phyloP scores from a whole-genome alignment of 2,113 vertebrate genomes.

The Potamarius usumacintae region DNA sequence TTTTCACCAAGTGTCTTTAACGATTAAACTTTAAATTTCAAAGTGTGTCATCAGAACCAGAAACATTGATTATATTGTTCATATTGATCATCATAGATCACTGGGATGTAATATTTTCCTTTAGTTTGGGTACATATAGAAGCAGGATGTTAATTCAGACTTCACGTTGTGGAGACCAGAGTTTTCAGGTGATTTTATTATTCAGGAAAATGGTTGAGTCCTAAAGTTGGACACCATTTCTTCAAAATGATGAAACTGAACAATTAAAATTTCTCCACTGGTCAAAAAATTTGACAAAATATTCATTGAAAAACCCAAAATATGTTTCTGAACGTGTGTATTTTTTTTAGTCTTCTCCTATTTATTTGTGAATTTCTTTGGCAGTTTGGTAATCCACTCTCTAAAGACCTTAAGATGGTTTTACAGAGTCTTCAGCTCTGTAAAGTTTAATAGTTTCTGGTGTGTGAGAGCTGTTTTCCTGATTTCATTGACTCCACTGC shows the following conservation, averaged over 20 bases:
- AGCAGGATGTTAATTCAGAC: background rate
- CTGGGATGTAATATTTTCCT: background rate
- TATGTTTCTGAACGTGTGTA: background rate
- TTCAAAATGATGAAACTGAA: background rate
- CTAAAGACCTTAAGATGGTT: background rate
- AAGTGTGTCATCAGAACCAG: too few relatives aligned
- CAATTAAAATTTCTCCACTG: background rate
- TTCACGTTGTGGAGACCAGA: background rate
- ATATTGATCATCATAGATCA: background rate
- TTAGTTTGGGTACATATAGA: background rate
- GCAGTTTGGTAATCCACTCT: background rate
- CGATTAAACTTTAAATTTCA: background rate
- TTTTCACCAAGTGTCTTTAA: background rate
- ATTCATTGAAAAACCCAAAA: background rate
- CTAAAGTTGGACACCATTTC: background rate
- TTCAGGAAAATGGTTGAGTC: background rate
- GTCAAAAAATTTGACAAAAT: background rate
- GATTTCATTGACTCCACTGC: background rate
- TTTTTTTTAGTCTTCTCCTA: too few relatives aligned
- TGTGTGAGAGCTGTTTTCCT: background rate
- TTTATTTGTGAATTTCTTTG: background rate
- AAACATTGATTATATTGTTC: background rate
- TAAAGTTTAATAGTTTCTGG: background rate
- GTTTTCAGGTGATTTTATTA: background rate
- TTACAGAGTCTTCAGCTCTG: background rate